Evolutionary conservation across 2,797 vertebrate genomes (phyloP).

Genomic region (Gadopsis bispinosus): DNA sequence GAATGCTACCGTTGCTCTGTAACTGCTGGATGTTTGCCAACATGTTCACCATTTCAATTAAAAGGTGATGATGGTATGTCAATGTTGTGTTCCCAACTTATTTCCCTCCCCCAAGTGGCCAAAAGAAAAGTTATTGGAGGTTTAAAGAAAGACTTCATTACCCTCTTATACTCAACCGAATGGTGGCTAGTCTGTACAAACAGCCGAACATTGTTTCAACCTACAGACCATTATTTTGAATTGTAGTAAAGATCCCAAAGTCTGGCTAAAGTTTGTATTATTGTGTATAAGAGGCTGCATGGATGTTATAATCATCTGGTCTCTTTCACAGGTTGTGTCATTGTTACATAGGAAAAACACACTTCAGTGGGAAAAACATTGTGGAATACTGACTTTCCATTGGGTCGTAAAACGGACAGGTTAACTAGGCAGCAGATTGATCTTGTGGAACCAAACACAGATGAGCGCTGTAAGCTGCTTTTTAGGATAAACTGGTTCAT

Average conservation of each 20-base stretch:
- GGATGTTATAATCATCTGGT: slow-evolving; percentile 23
- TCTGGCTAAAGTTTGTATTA: not conserved
- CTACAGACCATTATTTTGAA: no score
- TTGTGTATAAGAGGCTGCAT: not conserved
- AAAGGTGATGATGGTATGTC: not conserved
- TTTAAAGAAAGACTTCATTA: not conserved
- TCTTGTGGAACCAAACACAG: slow-evolving; percentile 57
- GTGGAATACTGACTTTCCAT: slow-evolving; percentile 53
- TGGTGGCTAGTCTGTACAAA: not conserved
- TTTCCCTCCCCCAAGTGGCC: not conserved
- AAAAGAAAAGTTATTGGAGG: no score
- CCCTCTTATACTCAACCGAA: no score
- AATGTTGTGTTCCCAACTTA: not conserved
- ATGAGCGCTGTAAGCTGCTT: slow-evolving; percentile 42
- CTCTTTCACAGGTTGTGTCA: slow-evolving; percentile 47
- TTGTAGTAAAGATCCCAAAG: no score
- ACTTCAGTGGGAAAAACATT: slow-evolving; percentile 54
- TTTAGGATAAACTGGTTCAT: not conserved
- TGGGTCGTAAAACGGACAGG: slow-evolving; percentile 43
- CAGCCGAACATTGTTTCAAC: not conserved
- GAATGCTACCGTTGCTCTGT: not conserved
- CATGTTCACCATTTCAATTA: no score
- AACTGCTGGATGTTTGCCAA: not conserved
- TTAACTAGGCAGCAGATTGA: slow-evolving; percentile 51
- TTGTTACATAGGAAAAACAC: slow-evolving; percentile 67